These are phyloP conservation scores for Lutjanus argentimaculatus DNA, from an alignment of 2,797 vertebrate species.

Conservation along the genomic window DNA sequence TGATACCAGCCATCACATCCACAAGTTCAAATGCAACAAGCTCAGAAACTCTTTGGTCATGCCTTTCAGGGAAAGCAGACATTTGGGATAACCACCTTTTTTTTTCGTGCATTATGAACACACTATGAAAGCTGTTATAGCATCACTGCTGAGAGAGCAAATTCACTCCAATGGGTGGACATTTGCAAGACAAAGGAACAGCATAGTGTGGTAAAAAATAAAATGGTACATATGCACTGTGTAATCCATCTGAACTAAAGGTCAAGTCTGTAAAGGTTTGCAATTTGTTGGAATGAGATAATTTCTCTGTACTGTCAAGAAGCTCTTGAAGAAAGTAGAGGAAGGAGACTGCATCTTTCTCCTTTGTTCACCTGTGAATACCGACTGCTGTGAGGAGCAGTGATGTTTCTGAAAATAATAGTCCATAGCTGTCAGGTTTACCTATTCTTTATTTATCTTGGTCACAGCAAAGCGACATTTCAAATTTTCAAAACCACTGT, in stretches of 20 bases:
- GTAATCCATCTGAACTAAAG: conserved; percentile 25
- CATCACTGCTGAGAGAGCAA: conserved; percentile 26
- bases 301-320: conserved; percentile 21
- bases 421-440: conserved; percentile 12
- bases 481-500: background rate
- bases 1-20: conserved; percentile 60
- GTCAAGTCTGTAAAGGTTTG: background rate
- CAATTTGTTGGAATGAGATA: conserved; percentile 5
- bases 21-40: conserved; percentile 27
- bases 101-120: conserved; percentile 23
- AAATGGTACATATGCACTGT: conserved; percentile 34
- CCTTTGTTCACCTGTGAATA: conserved; percentile 52
- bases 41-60: conserved; percentile 48
- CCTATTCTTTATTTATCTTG: conserved; percentile 6
- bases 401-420: conserved; percentile 17
- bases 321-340: background rate
- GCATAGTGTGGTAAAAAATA: conserved; percentile 17
- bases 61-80: conserved; percentile 61
- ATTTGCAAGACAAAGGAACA: conserved; percentile 20
- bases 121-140: conserved; percentile 35
- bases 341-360: conserved; percentile 4
- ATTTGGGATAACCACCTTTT: conserved; percentile 29
- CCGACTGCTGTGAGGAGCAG: conserved; percentile 22
- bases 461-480: conserved; percentile 14
- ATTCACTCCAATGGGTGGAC: conserved; percentile 13